These are phyloP conservation scores for Cyanocitta stelleri DNA, from an alignment of 2,113 vertebrate genomes.

Conservation along the genomic window DNA sequence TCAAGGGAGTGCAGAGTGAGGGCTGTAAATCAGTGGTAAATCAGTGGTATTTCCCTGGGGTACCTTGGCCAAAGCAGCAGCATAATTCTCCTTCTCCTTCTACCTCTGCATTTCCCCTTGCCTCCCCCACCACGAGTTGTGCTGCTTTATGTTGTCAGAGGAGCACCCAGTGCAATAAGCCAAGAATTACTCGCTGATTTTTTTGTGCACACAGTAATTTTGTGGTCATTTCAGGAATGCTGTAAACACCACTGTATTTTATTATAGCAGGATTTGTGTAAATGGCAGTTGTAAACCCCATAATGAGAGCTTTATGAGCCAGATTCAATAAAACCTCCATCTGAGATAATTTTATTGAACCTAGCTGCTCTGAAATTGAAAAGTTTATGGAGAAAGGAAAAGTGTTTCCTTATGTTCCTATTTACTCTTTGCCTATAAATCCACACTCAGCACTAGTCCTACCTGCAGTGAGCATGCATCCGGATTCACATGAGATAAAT, in stretches of 20 bases:
- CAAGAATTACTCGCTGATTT: not conserved
- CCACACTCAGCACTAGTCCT: not conserved
- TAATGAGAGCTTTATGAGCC: conserved; percentile 20
- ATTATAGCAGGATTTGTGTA: conserved; percentile 30
- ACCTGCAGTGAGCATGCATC: not conserved
- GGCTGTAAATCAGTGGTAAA: not conserved
- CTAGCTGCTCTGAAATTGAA: conserved; percentile 33
- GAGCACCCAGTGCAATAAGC: not conserved
- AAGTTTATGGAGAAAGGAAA: conserved; percentile 32
- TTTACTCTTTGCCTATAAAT: conserved; percentile 8
- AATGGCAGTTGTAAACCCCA: conserved; percentile 37
- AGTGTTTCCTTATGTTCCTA: not conserved
- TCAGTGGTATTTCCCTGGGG: not conserved
- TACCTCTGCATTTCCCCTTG: not conserved
- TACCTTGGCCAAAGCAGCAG: not conserved
- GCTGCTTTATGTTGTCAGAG: not conserved
- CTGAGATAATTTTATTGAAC: conserved; percentile 43
- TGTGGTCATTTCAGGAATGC: not conserved
- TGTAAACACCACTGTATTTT: conserved; percentile 55
- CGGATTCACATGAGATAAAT: not conserved
- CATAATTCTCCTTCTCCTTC: not conserved
- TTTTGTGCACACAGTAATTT: not conserved
- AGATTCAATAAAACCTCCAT: conserved; percentile 45
- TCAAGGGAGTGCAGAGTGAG: not conserved
- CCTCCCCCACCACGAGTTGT: not conserved